These are phyloP conservation scores for Datnioides undecimradiatus DNA, from an alignment of 2,113 vertebrate species.

Conservation along the genomic window DNA sequence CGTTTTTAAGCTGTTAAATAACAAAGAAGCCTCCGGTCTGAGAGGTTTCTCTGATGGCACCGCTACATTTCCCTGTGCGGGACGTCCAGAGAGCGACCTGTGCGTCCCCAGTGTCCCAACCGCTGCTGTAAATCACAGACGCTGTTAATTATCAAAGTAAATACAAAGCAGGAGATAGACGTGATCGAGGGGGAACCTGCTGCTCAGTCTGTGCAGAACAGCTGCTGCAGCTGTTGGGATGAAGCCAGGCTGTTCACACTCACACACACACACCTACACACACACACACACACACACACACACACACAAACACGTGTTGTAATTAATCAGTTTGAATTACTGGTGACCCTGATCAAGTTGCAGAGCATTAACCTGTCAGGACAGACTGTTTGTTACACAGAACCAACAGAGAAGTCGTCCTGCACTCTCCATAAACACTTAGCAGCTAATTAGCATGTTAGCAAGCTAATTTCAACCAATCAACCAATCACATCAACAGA, in stretches of 20 bases:
- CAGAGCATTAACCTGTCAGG: too few species aligned
- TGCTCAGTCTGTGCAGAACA: constrained; percentile 32
- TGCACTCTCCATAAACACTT: too few species aligned
- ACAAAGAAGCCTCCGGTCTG: neutral
- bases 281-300: neutral
- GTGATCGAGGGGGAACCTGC: constrained; percentile 16
- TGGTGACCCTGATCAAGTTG: constrained; percentile 5
- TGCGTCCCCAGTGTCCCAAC: neutral
- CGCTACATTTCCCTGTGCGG: neutral
- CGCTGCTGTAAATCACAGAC: constrained; percentile 3
- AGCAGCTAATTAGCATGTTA: too few species aligned
- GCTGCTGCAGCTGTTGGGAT: constrained; percentile 7
- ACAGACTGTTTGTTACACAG: too few species aligned
- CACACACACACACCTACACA: neutral
- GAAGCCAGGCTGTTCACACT: neutral
- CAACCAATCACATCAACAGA: too few species aligned
- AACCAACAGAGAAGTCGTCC: too few species aligned
- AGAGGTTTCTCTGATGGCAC: neutral
- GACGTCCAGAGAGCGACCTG: neutral
- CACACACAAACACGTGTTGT: neutral
- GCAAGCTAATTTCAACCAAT: too few species aligned
- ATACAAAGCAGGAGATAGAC: neutral
- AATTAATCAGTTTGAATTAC: constrained; percentile 1
- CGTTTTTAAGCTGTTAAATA: neutral
- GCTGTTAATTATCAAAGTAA: constrained; percentile 27